Evolutionary conservation across 2,888 invertebrate genomes (phyloP).

Genomic region (Iselma pallidipennis): DNA sequence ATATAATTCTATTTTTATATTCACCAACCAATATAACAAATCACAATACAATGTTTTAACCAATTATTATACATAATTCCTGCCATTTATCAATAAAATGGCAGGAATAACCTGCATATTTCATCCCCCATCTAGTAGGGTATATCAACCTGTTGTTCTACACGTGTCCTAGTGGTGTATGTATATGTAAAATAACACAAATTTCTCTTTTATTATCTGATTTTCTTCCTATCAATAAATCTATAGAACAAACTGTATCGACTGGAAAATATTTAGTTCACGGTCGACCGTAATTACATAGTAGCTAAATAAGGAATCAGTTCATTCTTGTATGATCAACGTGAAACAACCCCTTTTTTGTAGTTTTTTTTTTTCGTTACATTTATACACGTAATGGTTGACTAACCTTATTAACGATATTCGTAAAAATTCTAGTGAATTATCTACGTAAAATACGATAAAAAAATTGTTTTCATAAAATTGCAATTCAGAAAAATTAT

Average conservation of each 20-base stretch:
- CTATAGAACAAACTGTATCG: constrained; percentile 25
- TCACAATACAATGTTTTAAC: too few species aligned
- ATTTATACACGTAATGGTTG: too few species aligned
- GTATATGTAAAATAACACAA: not conserved
- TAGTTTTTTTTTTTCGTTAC: too few species aligned
- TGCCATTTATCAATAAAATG: too few species aligned
- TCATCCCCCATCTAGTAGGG: constrained; percentile 7
- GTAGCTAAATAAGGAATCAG: not conserved
- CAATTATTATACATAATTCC: too few species aligned
- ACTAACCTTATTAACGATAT: too few species aligned
- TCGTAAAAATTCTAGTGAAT: too few species aligned
- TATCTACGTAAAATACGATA: too few species aligned
- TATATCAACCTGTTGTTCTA: constrained; percentile 25
- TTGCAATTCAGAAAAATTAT: too few species aligned
- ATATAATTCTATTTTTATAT: not conserved
- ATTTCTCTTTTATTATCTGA: constrained; percentile 6
- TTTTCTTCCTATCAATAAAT: constrained; percentile 23
- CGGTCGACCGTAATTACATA: constrained; percentile 11
- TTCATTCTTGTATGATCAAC: not conserved
- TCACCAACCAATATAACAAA: not conserved
- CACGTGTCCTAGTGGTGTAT: not conserved
- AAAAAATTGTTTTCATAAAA: too few species aligned
- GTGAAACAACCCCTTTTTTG: not conserved
- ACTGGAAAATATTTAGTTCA: constrained; percentile 26
- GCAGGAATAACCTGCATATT: not conserved